These are phyloP conservation scores for Hemistola chrysoprasaria DNA, from an alignment of 2,888 invertebrate genomes.

Conservation along the genomic window DNA sequence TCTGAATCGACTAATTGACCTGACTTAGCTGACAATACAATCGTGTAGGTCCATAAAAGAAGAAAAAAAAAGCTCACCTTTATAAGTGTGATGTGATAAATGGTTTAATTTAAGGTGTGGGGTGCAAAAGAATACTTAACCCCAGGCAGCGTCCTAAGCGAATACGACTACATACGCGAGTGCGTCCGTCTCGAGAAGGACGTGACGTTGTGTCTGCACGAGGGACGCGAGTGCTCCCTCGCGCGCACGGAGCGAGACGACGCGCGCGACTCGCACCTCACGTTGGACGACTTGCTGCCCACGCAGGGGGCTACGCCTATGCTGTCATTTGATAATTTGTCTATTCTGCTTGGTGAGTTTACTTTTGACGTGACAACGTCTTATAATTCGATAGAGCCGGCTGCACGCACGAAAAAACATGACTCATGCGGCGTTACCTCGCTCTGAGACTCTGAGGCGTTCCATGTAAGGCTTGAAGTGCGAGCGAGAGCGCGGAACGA, in stretches of 20 bases:
- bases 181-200: conserved; percentile 96
- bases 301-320: conserved; percentile 86
- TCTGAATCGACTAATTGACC: too few relatives aligned
- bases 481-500: too few relatives aligned
- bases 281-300: conserved; percentile 90
- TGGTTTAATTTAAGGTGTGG: conserved; percentile 85
- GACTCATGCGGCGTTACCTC: too few relatives aligned
- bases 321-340: conserved; percentile 91
- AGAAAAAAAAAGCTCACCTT: too few relatives aligned
- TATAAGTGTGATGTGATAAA: too few relatives aligned
- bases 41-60: too few relatives aligned
- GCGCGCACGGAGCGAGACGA: conserved; percentile 93
- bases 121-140: conserved; percentile 95
- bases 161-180: conserved; percentile 96
- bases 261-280: conserved; percentile 87
- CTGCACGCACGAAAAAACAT: too few relatives aligned
- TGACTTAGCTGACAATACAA: neutral
- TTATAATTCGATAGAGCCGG: too few relatives aligned
- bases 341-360: conserved; percentile 90
- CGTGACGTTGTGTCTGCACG: conserved; percentile 86
- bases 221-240: conserved; percentile 85
- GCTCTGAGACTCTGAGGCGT: too few relatives aligned
- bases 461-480: too few relatives aligned
- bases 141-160: conserved; percentile 90
- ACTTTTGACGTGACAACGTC: neutral